phyloP scores from a whole-genome alignment of 2,888 invertebrate species.

The Bedellia somnulentella region DNA sequence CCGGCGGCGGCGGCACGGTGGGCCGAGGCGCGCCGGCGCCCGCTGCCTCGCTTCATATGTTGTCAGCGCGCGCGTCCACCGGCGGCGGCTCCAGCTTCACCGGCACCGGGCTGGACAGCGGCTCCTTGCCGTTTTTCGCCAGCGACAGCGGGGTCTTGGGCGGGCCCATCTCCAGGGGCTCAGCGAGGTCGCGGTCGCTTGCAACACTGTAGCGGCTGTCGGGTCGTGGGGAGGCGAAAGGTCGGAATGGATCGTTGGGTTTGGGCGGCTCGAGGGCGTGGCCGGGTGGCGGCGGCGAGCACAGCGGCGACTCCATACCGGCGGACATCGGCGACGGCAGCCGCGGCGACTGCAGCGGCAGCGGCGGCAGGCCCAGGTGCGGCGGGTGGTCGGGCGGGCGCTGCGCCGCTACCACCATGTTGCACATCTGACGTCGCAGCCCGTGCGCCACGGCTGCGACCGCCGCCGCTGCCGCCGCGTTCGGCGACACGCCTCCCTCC shows the following conservation, averaged over 20 bases:
- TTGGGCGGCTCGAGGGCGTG: constrained; percentile 66
- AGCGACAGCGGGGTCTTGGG: constrained; percentile 33
- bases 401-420: constrained; percentile 68
- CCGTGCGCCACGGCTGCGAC: constrained; percentile 86
- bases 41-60: constrained; percentile 56
- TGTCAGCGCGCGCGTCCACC: constrained; percentile 61
- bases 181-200: constrained; percentile 64
- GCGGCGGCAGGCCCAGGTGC: constrained; percentile 46
- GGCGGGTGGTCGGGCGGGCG: constrained; percentile 43
- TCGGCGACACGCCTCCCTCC: constrained; percentile 55
- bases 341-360: constrained; percentile 42
- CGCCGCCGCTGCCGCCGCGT: constrained; percentile 79
- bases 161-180: constrained; percentile 43
- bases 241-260: constrained; percentile 56
- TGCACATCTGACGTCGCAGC: constrained; percentile 83
- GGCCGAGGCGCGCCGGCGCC: constrained; percentile 21
- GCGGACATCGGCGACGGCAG: constrained; percentile 58
- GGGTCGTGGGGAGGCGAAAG: constrained; percentile 59
- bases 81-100: constrained; percentile 70
- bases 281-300: constrained; percentile 66
- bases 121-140: constrained; percentile 35
- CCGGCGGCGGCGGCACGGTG: constrained; percentile 16
- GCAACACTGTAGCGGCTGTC: constrained; percentile 63
- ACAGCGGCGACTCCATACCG: constrained; percentile 64
- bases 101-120: constrained; percentile 58